Evolutionary conservation across 2,888 invertebrate species (phyloP).

Genomic region (Xestoiulus laeticollis): DNA sequence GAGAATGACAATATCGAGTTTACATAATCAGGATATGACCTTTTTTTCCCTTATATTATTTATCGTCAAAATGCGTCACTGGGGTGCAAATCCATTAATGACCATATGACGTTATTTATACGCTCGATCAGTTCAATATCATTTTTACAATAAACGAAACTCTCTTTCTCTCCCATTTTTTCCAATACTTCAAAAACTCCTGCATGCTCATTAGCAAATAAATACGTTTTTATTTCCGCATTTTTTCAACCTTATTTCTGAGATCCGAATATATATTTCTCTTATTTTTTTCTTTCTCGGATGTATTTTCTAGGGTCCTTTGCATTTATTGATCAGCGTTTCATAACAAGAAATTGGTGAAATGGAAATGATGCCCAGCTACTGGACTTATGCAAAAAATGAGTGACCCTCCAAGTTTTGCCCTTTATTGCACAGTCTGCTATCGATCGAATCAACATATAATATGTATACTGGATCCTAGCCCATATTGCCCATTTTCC

Average conservation of each 20-base stretch:
- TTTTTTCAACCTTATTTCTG: background rate
- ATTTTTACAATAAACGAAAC: conserved; percentile 21
- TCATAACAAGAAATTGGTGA: conserved; percentile 21
- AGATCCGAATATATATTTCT: no score
- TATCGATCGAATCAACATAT: conserved; percentile 39
- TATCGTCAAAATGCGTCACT: no score
- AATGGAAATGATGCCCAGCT: conserved; percentile 17
- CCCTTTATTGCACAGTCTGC: conserved; percentile 45
- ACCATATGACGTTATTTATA: background rate
- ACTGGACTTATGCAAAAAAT: background rate
- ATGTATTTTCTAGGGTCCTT: background rate
- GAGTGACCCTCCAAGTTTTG: conserved; percentile 38
- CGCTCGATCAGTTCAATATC: background rate
- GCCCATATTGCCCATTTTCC: background rate
- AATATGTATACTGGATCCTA: background rate
- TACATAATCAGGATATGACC: no score
- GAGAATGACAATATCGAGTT: no score
- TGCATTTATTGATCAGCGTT: background rate
- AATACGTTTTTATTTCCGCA: conserved; percentile 6
- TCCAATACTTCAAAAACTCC: background rate
- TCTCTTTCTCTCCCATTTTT: background rate
- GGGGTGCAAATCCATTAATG: no score
- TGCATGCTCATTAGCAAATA: conserved; percentile 31
- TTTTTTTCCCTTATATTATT: no score
- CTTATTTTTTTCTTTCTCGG: no score